Base-by-base conservation (phyloP, 2,113 vertebrate species). In the Ammodytes marinus region DNA sequence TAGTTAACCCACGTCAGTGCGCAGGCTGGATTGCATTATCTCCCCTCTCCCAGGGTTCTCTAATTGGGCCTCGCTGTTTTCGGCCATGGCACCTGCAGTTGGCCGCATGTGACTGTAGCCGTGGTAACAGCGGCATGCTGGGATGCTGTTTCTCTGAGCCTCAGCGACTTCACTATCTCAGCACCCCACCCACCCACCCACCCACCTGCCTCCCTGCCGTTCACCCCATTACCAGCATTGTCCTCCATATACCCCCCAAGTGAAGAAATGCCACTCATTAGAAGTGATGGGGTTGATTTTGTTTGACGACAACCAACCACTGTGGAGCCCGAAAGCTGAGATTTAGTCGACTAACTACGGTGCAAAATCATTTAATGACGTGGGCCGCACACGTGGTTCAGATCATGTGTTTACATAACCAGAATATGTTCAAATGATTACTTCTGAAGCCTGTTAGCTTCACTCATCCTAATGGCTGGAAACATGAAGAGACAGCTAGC, bases 51-150 rank as follows among this genome's bases (percentile, higher is more conserved):
- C 85, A 85, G 86, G 89, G 86, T 90, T 27, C 91, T 92, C 90
- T 94, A 94, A 95, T 95, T 95, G 93, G 91, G 83, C 90, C 90
- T 93, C 90, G 10, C 88, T 91, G 90, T 92, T 88, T 92, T 91
- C 54, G 66, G 89, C 66, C 73, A 27, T 78, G 88, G 91, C 92
- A 95, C 94, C 94, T 95, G 93, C 91, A 91, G 89, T 93, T 80
- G 90, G 89, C 82, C 59, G 58, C 79, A 79, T 89, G 90, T 93
- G 90, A 76, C 87, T 83, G 93, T 95, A 94, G 88, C 93, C 92
- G 87, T 95, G 95, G 94, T 92, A 93, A 95, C 95, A 92, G 92
- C 89, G 80, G 84, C 89, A 85, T 72, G 79, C 91, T 89, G 92
- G 63, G 91, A 83, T 80, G 85, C 89, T 90, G 91, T 85, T 83